phyloP scores from a whole-genome alignment of 64 coral and sea anemone genomes.

The Dendronephthya gigantea region DNA sequence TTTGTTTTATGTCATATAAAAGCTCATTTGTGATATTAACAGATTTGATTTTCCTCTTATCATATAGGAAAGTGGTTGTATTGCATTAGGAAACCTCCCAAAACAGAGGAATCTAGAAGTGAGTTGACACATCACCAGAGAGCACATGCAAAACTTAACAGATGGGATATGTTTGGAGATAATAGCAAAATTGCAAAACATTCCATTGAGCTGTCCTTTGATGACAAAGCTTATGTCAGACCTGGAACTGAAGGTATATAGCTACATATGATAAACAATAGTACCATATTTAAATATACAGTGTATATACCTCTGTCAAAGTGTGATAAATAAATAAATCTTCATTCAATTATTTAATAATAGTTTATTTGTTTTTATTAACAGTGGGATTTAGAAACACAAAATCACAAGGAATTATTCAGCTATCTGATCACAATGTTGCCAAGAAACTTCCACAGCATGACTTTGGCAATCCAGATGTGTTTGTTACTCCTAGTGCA shows the following conservation, averaged over 20 bases:
- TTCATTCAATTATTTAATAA: no score
- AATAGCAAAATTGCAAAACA: neutral
- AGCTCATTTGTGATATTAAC: no score
- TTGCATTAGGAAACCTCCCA: no score
- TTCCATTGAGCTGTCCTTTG: constrained; percentile 15
- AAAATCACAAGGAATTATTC: constrained; percentile 27
- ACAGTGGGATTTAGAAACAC: neutral
- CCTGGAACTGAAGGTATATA: constrained; percentile 13
- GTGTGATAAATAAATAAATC: no score
- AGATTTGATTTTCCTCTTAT: no score
- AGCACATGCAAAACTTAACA: constrained; percentile 7
- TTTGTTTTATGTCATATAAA: no score
- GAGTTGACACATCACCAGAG: neutral
- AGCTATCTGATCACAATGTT: neutral
- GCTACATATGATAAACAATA: neutral
- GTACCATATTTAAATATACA: no score
- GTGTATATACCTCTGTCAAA: no score
- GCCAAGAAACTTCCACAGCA: constrained; percentile 17
- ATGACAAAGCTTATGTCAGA: constrained; percentile 20
- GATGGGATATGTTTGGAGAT: constrained; percentile 28
- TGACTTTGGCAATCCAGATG: constrained; percentile 24
- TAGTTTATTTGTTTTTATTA: neutral
- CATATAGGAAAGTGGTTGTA: no score
- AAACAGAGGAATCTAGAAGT: no score
- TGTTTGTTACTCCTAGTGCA: constrained; percentile 8